Evolutionary conservation across 2,888 invertebrate genomes (phyloP).

Genomic region (Caenorhabditis sinica): DNA sequence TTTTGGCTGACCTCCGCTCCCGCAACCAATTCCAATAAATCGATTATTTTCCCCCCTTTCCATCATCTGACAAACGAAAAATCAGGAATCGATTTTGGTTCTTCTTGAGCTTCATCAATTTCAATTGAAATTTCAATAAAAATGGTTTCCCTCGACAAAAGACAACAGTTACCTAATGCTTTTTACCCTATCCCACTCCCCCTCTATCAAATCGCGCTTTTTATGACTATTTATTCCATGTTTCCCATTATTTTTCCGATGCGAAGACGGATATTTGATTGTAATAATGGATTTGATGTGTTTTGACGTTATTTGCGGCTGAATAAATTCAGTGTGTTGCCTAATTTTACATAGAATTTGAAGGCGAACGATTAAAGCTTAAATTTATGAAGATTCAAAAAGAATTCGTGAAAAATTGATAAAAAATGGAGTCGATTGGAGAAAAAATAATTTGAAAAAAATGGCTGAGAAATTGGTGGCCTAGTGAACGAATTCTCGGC

Average conservation of each 20-base stretch:
- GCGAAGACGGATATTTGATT: constrained; percentile 53
- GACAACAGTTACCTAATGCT: background rate
- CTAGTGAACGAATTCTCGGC: background rate
- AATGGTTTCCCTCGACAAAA: constrained; percentile 48
- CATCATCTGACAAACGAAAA: background rate
- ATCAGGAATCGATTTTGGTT: constrained; percentile 25
- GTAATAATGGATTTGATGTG: constrained; percentile 50
- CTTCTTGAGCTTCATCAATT: constrained; percentile 25
- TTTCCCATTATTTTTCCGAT: constrained; percentile 17
- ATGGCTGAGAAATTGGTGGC: background rate
- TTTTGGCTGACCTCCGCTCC: constrained; percentile 77
- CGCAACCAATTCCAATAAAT: constrained; percentile 72
- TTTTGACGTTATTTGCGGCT: constrained; percentile 16
- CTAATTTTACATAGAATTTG: background rate
- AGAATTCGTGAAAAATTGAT: background rate
- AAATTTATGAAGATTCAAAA: background rate
- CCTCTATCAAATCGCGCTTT: constrained; percentile 1
- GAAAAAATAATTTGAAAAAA: constrained; percentile 10
- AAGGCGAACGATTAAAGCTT: background rate
- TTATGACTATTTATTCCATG: constrained; percentile 24
- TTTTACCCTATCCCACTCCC: background rate
- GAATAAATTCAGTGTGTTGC: constrained; percentile 63
- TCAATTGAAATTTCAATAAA: constrained; percentile 38
- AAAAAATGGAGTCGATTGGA: background rate
- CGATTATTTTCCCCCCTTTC: background rate